A percentile compares a stretch with the other conserved stretches of the same genome.
phyloP scores from a whole-genome alignment of 2,888 invertebrate genomes.

The Caenorhabditis sp. region DNA sequence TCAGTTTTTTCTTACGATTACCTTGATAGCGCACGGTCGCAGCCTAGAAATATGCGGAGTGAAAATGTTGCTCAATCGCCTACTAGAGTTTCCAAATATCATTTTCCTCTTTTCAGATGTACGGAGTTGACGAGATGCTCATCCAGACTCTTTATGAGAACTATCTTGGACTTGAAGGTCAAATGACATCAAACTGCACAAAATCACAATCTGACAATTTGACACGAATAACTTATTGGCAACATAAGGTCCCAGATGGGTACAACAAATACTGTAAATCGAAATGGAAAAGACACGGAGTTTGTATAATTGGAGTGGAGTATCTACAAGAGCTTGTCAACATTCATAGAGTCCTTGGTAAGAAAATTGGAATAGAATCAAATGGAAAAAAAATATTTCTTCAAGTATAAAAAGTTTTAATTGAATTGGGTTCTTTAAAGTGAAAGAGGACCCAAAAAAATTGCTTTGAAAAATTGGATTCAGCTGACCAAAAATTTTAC shows the following conservation, averaged over 20 bases:
- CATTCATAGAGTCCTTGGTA: not conserved
- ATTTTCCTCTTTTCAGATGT: conserved; percentile 1
- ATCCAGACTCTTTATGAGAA: not conserved
- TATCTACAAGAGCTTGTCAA: not conserved
- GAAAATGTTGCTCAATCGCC: too few relatives aligned
- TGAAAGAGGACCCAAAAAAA: too few relatives aligned
- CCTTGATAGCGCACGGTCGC: too few relatives aligned
- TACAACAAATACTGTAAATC: not conserved
- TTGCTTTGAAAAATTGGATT: not conserved
- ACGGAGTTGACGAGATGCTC: conserved; percentile 3
- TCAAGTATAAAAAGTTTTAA: too few relatives aligned
- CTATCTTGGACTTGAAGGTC: not conserved
- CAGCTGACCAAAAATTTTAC: too few relatives aligned
- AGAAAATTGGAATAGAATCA: too few relatives aligned
- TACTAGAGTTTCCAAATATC: too few relatives aligned
- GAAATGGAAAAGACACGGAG: not conserved
- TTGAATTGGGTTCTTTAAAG: too few relatives aligned
- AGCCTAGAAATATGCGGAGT: too few relatives aligned
- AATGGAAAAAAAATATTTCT: too few relatives aligned
- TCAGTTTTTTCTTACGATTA: too few relatives aligned
- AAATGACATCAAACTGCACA: not conserved
- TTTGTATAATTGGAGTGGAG: not conserved
- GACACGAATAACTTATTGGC: not conserved
- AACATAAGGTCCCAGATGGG: not conserved
- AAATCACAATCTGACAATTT: not conserved